Evolutionary conservation across 2,797 vertebrate genomes (phyloP), one percentile per base, ranked within the genome.

Genomic region (Scyliorhinus canicula): DNA sequence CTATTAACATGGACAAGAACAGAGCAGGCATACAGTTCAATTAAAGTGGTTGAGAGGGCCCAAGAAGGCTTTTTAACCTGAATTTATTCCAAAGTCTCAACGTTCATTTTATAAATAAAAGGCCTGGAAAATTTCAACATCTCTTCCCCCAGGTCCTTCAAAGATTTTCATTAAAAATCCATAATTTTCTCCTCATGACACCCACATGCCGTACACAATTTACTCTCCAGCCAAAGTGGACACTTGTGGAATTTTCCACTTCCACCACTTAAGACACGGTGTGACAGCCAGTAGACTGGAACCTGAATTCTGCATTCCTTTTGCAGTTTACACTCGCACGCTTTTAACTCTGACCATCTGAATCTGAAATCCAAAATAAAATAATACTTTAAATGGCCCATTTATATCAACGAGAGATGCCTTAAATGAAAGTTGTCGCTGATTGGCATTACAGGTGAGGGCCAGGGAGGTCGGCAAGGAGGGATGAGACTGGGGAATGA

Each of bases 1-100:
- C 93, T 71, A 93, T 93, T 93, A 93, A 93, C 65, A 71, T 69
- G 93, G 93, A 50, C 93, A 69, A 74, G 47, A 71, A 52, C 65
- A 71, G 93, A 44, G 65, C 93, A 93, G 93, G 47, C 93, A 69
- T 71, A 50, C 93, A 69, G 93, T 93, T 93, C 65, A 71, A 93
- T 93, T 71, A 93, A 93, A 93, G 44, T 71, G 44, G 44, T 52
- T 71, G 93, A 31, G 44, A 71, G 26, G 69, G 40, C 93, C 50
- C 67, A 71, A 71, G 31, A 60, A 35, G 63, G 63, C 47, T 50
- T 47, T 47, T 93, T 93, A 50, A 50, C 12, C 47, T 26, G 65
- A 50, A 28, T 31, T 50, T 47, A 71, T 93, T 67, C 44, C 44
- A 67, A 93, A 71, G 50, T 1, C 31, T 93, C 31, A 35, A 52